Evolutionary conservation across 2,797 vertebrate genomes (phyloP), one percentile per base, ranked within the genome.

Genomic region (Hylomyscus alleni): DNA sequence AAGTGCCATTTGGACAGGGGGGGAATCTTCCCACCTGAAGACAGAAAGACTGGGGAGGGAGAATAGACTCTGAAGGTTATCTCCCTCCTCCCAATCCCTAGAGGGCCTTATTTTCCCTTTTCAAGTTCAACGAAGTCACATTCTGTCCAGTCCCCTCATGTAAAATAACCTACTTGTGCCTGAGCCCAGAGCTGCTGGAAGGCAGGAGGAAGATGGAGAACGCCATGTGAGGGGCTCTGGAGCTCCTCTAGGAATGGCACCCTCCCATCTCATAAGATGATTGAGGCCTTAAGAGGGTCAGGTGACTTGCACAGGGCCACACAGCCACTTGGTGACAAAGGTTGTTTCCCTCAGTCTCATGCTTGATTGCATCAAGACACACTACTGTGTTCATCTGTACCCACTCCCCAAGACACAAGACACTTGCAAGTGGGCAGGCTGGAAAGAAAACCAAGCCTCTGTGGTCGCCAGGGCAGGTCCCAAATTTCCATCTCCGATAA

Each of bases 1-100:
- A 98, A 98, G 98, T 98, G 98, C 98, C 97, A 81, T 85, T 92
- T 54, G 94, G 96, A 95, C 47, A 58, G 34, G 91, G 96, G 77
- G 92, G 56, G 75, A 11, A 3, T 60, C 24, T 44, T 62, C 93
- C 93, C 50, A 26, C 40, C 20, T 4, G 73, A 93, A 40, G 58
- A 96, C 91, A 91, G 95, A 72, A 81, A 95, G 95, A 90, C 73
- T n/a, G 58, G 62, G 73, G 67, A 80, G 92, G 93, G 95, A 87
- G 52, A 76, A 78, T 50, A 82, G 89, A 93, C 87, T 83, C 5
- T 0, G 6, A 86, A 40, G 83, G n/a, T 34, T 76, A 60, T 65
- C 52, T 37, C 89, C 69, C 47, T 40, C 89, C 93, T 84, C 83
- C 80, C 47, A 31, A 20, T 72, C 69, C 95, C 94, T 90, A 37